phyloP scores from a whole-genome alignment of 1,140 invertebrate species.

The Polypedilum pembai region DNA sequence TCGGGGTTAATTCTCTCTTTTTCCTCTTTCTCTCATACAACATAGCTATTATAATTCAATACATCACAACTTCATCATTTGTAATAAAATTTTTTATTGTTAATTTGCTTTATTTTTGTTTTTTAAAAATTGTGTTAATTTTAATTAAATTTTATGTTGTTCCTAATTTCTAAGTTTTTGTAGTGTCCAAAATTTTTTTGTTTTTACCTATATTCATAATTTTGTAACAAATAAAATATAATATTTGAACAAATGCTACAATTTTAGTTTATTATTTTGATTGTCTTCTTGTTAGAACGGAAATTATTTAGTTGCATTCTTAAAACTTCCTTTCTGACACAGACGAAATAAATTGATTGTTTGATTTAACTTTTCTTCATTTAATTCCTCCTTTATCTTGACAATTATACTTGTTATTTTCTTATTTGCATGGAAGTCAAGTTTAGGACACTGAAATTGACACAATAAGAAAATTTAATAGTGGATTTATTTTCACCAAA shows the following conservation, averaged over 20 bases:
- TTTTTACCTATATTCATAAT: neutral
- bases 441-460: too few species aligned
- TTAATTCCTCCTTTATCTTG: too few species aligned
- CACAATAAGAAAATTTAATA: too few species aligned
- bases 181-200: neutral
- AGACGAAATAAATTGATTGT: too few species aligned
- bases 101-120: neutral
- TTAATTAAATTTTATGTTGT: slow-evolving; percentile 8
- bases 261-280: neutral
- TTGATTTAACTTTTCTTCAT: too few species aligned
- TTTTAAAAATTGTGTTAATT: slow-evolving; percentile 13
- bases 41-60: neutral
- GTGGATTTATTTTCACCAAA: too few species aligned
- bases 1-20: neutral
- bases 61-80: slow-evolving; percentile 3
- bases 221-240: neutral
- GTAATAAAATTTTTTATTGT: neutral
- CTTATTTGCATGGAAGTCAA: too few species aligned
- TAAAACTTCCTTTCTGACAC: too few species aligned
- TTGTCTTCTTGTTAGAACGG: neutral
- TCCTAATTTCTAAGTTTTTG: neutral
- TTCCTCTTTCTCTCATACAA: neutral
- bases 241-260: neutral
- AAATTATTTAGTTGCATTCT: neutral
- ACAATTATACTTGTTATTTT: too few species aligned